These are phyloP conservation scores for Phenganax subtilis DNA, from an alignment of 92 coral and sea anemone species.

Conservation along the genomic window DNA sequence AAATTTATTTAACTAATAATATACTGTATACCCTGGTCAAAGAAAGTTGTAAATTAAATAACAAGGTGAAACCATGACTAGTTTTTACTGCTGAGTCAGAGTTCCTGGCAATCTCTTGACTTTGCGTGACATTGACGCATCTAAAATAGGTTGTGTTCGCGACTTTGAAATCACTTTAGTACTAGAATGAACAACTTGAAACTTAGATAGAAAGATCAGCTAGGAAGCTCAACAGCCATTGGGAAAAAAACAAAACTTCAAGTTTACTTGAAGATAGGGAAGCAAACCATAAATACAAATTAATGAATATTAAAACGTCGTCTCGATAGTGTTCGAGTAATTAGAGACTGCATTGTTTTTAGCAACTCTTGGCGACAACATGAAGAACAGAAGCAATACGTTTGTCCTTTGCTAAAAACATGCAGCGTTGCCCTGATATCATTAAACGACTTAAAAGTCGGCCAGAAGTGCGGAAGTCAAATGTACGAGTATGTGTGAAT, in stretches of 20 bases:
- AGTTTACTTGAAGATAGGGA: constrained; percentile 1
- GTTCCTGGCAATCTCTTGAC: constrained; percentile 5
- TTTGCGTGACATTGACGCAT: constrained; percentile 31
- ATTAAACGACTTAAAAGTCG: constrained; percentile 18
- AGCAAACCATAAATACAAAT: constrained; percentile 13
- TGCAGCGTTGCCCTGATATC: constrained; percentile 6
- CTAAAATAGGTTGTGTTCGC: constrained; percentile 9
- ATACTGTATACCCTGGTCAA: not conserved
- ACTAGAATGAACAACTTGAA: constrained; percentile 20
- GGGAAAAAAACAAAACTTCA: not conserved
- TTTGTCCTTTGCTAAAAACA: not conserved
- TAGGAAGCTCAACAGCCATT: not conserved
- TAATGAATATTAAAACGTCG: constrained; percentile 30
- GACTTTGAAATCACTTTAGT: constrained; percentile 12
- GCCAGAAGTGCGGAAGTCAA: constrained; percentile 8
- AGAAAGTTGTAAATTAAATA: not conserved
- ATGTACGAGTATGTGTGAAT: constrained; percentile 20
- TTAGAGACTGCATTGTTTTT: constrained; percentile 14
- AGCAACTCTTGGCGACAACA: constrained; percentile 22
- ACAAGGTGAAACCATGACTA: not conserved
- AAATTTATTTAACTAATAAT: not conserved
- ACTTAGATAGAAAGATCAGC: constrained; percentile 6
- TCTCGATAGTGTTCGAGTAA: constrained; percentile 30
- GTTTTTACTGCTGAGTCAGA: constrained; percentile 12
- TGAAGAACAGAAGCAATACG: constrained; percentile 3